Conservation (phyloP, 2,888 invertebrate genomes). For the Euspilapteryx auroguttella region DNA sequence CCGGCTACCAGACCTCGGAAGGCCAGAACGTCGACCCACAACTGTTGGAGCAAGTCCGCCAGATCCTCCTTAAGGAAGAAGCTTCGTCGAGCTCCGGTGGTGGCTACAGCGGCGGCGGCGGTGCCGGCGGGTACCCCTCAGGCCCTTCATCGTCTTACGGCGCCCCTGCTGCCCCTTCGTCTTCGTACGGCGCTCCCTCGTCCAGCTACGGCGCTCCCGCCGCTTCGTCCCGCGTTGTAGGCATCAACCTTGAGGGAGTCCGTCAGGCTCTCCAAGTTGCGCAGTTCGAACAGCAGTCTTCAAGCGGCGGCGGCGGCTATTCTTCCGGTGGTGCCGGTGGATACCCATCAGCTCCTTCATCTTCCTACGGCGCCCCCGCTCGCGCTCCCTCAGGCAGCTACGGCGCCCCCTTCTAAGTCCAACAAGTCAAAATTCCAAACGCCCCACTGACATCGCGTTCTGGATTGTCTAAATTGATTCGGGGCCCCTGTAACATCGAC, state of each 20-base stretch:
- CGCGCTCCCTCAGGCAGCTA: conserved; percentile 68
- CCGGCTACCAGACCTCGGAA: conserved; percentile 80
- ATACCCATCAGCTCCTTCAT: conserved; percentile 56
- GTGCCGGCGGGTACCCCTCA: conserved; percentile 42
- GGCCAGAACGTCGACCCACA: conserved; percentile 80
- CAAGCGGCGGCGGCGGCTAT: too few species aligned
- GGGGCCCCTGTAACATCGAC: conserved; percentile 23
- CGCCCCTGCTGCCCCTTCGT: conserved; percentile 44
- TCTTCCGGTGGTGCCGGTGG: conserved; percentile 26
- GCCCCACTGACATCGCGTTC: conserved; percentile 4
- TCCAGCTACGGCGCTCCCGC: conserved; percentile 68
- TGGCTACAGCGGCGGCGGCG: conserved; percentile 38
- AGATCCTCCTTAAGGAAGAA: conserved; percentile 83
- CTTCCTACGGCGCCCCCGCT: conserved; percentile 61
- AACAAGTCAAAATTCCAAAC: conserved; percentile 14
- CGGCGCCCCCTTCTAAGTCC: conserved; percentile 64
- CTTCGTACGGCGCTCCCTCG: conserved; percentile 62
- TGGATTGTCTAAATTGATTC: conserved; percentile 23
- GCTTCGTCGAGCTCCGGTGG: conserved; percentile 52
- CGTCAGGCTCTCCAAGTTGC: conserved; percentile 88
- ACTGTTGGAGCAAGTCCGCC: conserved; percentile 81
- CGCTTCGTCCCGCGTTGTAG: conserved; percentile 70
- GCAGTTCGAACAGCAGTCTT: conserved; percentile 73
- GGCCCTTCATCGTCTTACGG: conserved; percentile 51
- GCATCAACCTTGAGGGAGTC: conserved; percentile 83